Percentiles rank a stretch among this genome's conserved stretches.
phyloP scores from a whole-genome alignment of 2,797 vertebrate species.

The Gallinago solitaria region DNA sequence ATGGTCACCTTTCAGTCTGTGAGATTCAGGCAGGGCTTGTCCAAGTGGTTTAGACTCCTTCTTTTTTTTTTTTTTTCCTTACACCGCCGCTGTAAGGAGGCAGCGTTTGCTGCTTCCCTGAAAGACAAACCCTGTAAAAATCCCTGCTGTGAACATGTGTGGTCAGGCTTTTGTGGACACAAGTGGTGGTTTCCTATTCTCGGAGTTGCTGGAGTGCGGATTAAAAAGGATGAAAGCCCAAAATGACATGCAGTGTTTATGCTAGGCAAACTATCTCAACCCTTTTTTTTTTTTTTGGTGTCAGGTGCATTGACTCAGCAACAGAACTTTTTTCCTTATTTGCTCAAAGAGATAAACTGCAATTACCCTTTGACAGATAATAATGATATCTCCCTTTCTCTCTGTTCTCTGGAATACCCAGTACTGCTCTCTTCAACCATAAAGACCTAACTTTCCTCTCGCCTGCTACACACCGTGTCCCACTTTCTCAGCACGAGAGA shows the following conservation, averaged over 20 bases:
- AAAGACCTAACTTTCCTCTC: background rate
- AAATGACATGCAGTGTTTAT: background rate
- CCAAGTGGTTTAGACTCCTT: background rate
- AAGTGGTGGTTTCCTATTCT: slow-evolving; percentile 36
- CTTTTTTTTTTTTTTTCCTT: background rate
- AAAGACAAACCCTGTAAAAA: slow-evolving; percentile 18
- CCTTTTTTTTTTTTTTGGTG: background rate
- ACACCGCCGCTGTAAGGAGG: background rate
- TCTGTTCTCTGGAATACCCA: background rate
- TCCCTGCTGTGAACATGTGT: slow-evolving; percentile 4
- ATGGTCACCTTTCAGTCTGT: background rate
- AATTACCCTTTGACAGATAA: background rate
- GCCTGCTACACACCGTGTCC: background rate
- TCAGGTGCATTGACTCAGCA: background rate
- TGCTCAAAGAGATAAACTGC: background rate
- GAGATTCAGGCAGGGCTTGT: background rate
- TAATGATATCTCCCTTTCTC: background rate
- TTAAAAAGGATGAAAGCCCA: background rate
- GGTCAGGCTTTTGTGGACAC: slow-evolving; percentile 22
- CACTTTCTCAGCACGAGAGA: background rate
- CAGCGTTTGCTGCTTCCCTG: background rate
- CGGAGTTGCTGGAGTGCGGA: background rate
- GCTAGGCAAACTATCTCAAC: background rate
- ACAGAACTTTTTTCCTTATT: background rate
- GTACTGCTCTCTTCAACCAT: background rate